These are phyloP conservation scores for Montipora efflorescens DNA, from an alignment of 64 coral and sea anemone genomes.

Conservation along the genomic window DNA sequence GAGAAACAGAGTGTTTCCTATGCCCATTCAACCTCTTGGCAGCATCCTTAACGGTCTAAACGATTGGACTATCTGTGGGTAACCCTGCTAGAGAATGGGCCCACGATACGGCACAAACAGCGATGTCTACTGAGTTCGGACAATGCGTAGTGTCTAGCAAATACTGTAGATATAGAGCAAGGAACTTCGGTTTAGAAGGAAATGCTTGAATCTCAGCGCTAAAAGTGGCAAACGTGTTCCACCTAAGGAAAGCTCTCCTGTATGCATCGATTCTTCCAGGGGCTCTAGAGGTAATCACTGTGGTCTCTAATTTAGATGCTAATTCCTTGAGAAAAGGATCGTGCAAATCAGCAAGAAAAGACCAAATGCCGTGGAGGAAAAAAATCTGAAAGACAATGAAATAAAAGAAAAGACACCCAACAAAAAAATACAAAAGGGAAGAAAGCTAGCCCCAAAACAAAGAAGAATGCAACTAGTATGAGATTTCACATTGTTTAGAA, in stretches of 20 bases:
- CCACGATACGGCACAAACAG: conserved; percentile 33
- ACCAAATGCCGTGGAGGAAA: background rate
- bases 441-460: background rate
- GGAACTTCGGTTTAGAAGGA: too few relatives aligned
- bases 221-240: too few relatives aligned
- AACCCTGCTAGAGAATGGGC: conserved; percentile 4
- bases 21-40: too few relatives aligned
- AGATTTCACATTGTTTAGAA: too few relatives aligned
- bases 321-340: background rate
- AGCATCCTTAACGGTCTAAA: background rate
- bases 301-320: background rate
- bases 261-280: background rate
- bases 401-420: background rate
- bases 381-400: background rate
- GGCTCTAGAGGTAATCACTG: background rate
- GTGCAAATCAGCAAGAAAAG: too few relatives aligned
- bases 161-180: too few relatives aligned
- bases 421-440: background rate
- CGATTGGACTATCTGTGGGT: conserved; percentile 3
- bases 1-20: too few relatives aligned
- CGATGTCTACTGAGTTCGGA: too few relatives aligned
- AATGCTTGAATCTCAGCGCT: too few relatives aligned
- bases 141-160: too few relatives aligned
- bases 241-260: background rate
- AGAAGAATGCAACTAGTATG: background rate